Percentiles rank a stretch among this genome's conserved stretches.
These are phyloP conservation scores for Lipophrys pholis DNA, from an alignment of 2,113 vertebrate genomes.

Conservation along the genomic window DNA sequence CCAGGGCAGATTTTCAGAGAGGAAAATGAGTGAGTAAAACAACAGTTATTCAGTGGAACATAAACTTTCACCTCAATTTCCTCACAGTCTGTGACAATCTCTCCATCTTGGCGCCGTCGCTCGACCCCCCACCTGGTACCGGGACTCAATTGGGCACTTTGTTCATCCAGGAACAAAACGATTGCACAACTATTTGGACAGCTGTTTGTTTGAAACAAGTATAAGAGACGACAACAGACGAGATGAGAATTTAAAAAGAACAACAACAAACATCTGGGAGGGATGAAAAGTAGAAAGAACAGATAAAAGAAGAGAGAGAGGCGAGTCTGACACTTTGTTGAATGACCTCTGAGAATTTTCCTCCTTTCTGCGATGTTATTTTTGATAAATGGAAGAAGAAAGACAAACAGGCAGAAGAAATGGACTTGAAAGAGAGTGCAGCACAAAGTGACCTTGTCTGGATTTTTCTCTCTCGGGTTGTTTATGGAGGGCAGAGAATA, in stretches of 20 bases:
- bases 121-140: neutral
- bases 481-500: neutral
- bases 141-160: constrained; percentile 29
- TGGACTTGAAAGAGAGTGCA: neutral
- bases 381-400: constrained; percentile 14
- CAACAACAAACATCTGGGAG: too few species aligned
- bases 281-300: constrained; percentile 1
- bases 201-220: constrained; percentile 18
- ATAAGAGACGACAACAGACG: neutral
- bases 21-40: too few species aligned
- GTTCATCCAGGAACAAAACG: constrained; percentile 19
- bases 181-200: constrained; percentile 9
- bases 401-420: neutral
- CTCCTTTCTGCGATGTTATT: neutral
- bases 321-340: constrained; percentile 13
- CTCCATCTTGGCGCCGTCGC: neutral
- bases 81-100: constrained; percentile 12
- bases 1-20: neutral
- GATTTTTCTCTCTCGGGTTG: neutral
- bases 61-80: constrained; percentile 15
- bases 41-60: neutral
- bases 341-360: constrained; percentile 15
- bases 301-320: constrained; percentile 1
- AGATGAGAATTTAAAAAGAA: neutral
- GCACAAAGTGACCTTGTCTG: constrained; percentile 21